Conservation (phyloP, 1,140 invertebrate species). For the Rhopalosiphum maidis region DNA sequence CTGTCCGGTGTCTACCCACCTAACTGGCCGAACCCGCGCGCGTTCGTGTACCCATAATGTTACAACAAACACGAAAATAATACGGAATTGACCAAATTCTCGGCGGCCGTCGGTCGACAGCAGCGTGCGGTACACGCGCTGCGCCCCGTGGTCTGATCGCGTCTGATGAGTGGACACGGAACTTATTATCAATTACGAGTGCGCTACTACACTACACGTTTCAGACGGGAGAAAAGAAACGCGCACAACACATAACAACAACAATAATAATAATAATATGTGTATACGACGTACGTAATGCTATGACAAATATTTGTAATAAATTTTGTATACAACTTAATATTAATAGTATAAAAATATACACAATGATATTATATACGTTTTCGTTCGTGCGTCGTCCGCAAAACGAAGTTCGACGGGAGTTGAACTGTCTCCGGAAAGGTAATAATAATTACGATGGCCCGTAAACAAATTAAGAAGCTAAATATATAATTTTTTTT, state of each 20-base stretch:
- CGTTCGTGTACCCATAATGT: not conserved
- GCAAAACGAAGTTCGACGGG: not conserved
- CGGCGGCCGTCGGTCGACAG: too few relatives aligned
- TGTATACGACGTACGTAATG: not conserved
- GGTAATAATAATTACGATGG: not conserved
- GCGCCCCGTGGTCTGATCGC: not conserved
- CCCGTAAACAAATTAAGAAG: not conserved
- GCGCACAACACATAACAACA: not conserved
- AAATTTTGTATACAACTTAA: not conserved
- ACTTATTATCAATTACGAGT: not conserved
- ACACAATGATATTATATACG: not conserved
- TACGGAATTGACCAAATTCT: not conserved
- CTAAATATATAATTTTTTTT: not conserved
- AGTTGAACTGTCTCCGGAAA: not conserved
- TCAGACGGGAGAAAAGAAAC: not conserved
- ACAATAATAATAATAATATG: too few relatives aligned
- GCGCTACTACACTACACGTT: conserved; percentile 10
- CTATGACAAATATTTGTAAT: not conserved
- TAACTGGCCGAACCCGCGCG: not conserved
- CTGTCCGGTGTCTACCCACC: not conserved
- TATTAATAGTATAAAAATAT: not conserved
- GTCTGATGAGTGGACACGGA: not conserved
- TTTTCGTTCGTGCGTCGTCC: not conserved
- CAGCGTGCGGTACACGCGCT: too few relatives aligned
- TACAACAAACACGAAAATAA: not conserved